phyloP scores from a whole-genome alignment of 2,113 vertebrate genomes.

The Ictalurus furcatus region DNA sequence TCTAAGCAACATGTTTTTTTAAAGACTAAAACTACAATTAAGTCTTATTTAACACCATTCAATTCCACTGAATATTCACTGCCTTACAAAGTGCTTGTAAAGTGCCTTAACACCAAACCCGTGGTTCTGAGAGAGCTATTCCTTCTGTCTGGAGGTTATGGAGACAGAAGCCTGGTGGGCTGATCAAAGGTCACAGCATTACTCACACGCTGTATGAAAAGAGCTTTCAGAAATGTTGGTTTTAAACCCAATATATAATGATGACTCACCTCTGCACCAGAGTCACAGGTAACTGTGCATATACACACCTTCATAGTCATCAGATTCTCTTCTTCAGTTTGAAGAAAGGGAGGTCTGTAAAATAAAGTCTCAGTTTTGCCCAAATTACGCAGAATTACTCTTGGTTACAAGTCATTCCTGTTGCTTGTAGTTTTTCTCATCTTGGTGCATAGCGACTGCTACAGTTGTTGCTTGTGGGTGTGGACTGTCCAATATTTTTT shows the following conservation, averaged over 20 bases:
- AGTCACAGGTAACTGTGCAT: neutral
- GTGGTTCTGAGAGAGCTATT: neutral
- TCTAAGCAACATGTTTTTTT: too few species aligned
- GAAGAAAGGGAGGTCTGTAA: neutral
- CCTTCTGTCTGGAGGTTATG: neutral
- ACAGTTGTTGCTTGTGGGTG: too few species aligned
- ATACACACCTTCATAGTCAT: neutral
- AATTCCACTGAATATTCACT: too few species aligned
- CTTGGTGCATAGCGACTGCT: too few species aligned
- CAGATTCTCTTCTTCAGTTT: neutral
- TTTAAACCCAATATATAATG: neutral
- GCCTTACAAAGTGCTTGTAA: neutral
- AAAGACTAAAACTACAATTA: too few species aligned
- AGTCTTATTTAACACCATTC: too few species aligned
- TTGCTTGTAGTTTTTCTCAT: too few species aligned
- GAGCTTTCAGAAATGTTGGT: neutral
- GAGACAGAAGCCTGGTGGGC: conserved; percentile 10
- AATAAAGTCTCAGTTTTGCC: neutral
- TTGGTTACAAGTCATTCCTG: too few species aligned
- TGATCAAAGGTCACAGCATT: conserved; percentile 21
- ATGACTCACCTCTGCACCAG: conserved; percentile 12
- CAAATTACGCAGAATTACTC: neutral
- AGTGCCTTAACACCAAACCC: neutral
- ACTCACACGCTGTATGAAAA: neutral
- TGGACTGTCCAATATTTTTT: too few species aligned